Evolutionary conservation across 37 sponge, comb jelly and placozoan species (phyloP).

Genomic region (Haliclona indistincta): DNA sequence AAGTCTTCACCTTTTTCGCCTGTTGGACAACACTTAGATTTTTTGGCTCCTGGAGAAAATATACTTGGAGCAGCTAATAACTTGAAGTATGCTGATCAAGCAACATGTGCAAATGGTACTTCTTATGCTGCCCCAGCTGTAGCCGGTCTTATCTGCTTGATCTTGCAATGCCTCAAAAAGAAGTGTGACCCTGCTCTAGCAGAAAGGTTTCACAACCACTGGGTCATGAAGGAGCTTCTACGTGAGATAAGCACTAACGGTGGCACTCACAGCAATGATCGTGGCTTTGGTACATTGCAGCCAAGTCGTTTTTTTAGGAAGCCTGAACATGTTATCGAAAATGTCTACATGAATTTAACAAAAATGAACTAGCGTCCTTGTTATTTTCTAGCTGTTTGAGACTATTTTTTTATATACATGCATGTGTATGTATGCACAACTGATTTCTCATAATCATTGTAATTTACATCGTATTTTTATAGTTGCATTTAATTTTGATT

Average conservation of each 20-base stretch:
- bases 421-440: too few relatives aligned
- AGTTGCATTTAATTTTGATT: too few relatives aligned
- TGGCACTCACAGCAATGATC: conserved; percentile 51
- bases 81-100: background rate
- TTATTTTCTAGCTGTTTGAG: too few relatives aligned
- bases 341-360: too few relatives aligned
- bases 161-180: conserved; percentile 18
- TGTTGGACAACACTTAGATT: conserved; percentile 62
- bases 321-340: too few relatives aligned
- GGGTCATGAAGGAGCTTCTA: conserved; percentile 60
- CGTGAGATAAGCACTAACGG: conserved; percentile 42
- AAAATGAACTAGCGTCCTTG: too few relatives aligned
- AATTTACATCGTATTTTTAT: too few relatives aligned
- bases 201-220: conserved; percentile 29
- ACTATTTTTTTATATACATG: too few relatives aligned
- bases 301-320: conserved; percentile 21
- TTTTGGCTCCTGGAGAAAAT: conserved; percentile 49
- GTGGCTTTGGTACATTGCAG: conserved; percentile 49
- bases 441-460: too few relatives aligned
- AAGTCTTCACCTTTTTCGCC: conserved; percentile 58
- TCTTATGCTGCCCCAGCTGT: conserved; percentile 60
- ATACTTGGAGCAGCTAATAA: conserved; percentile 46
- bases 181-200: conserved; percentile 22
- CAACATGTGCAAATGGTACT: conserved; percentile 46
- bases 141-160: conserved; percentile 50